Conservation (phyloP, 2,888 invertebrate genomes). For the Lissonota sp. region DNA sequence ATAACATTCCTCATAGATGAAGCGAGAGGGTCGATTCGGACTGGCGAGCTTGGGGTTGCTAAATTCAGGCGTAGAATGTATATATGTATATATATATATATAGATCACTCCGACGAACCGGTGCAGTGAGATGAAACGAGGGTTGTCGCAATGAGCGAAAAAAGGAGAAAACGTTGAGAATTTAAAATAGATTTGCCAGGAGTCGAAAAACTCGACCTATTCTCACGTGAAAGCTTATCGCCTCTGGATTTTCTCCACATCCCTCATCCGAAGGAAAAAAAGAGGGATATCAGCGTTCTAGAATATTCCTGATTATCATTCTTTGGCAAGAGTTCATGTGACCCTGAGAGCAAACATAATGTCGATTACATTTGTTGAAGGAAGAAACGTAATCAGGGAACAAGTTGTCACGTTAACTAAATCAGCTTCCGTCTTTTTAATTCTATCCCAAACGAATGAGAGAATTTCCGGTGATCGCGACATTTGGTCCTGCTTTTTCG, state of each 20-base stretch:
- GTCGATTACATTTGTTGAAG: too few relatives aligned
- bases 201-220: constrained; percentile 67
- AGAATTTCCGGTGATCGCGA: background rate
- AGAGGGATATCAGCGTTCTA: background rate
- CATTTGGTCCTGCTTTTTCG: too few relatives aligned
- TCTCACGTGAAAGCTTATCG: constrained; percentile 73
- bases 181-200: constrained; percentile 78
- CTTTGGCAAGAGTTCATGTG: background rate
- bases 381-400: too few relatives aligned
- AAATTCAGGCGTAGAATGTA: constrained; percentile 21
- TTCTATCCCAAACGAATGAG: constrained; percentile 34
- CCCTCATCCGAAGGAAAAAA: constrained; percentile 2
- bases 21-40: constrained; percentile 31
- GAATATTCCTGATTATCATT: constrained; percentile 11
- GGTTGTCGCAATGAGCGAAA: constrained; percentile 1
- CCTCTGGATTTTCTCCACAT: constrained; percentile 33
- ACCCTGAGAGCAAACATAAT: too few relatives aligned
- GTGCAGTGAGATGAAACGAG: constrained; percentile 4
- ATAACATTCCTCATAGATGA: background rate
- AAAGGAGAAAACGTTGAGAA: constrained; percentile 64
- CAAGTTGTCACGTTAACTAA: too few relatives aligned
- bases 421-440: background rate
- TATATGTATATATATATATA: too few relatives aligned
- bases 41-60: constrained; percentile 22
- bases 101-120: background rate